Base-by-base conservation (phyloP, 2,797 vertebrate species). In the Tinamus major region DNA sequence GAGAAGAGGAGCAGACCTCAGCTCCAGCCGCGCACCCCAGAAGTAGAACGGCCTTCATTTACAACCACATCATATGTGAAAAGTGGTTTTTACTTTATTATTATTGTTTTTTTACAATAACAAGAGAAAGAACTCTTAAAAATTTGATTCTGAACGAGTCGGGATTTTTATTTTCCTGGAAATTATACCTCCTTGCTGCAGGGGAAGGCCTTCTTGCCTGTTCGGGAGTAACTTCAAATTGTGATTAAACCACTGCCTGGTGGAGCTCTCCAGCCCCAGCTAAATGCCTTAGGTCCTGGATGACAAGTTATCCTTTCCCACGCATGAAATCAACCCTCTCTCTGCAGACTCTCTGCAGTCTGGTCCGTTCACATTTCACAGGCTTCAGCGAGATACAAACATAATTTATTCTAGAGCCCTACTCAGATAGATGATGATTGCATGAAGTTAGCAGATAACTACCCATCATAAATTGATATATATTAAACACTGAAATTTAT, bases 391-490 rank as follows among this genome's bases (percentile, higher is more conserved):
- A 79, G 70, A 61, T 64, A 68, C 1, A 24, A 76, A 35, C 49
- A 56, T 65, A 64, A 90, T 79, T 86, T 68, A 89, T 93, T 70
- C 90, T 83, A 84, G 44, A 74, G 65, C 55, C 14, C 26, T 49
- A 80, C 65, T 69, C 79, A 86, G 64, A 56, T 18, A 58, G 46
- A 70, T 16, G 67, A 92, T 59, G 51, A 58, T 10, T 41, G 78
- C 56, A 83, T n/a, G 48, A 83, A 86, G 83, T 68, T 80, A 72
- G 65, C 51, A 79, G 89, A 20, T 71, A 94, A 88, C 83, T 68
- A 71, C 44, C 58, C 65, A 58, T 63, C 59, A 53, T 58, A 81
- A 89, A 87, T 15, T 23, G 67, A 42, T 61, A 55, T 3, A 46
- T 42, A 83, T 46, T 83, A 71, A 89, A 81, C 1, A 10, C 24